Evolutionary conservation across 2,888 invertebrate genomes (phyloP).

Genomic region (Zaprionus bogoriensis): DNA sequence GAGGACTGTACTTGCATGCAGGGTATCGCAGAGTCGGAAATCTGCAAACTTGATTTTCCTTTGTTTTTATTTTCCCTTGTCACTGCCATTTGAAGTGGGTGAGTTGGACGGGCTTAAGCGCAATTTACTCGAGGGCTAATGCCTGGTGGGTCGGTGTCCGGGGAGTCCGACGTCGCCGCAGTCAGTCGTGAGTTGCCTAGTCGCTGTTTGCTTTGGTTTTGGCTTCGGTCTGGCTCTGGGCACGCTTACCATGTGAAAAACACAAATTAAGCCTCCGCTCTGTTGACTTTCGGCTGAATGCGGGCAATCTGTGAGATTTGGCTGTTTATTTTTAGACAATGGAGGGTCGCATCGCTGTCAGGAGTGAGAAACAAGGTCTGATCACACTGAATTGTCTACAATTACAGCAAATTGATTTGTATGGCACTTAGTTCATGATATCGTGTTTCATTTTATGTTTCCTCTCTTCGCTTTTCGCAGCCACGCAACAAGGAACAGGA

Average conservation of each 20-base stretch:
- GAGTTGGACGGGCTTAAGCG: constrained; percentile 1
- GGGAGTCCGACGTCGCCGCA: background rate
- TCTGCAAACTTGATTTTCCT: background rate
- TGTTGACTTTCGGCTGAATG: constrained; percentile 41
- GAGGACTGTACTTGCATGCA: no score
- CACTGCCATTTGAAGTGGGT: constrained; percentile 12
- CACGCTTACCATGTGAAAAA: constrained; percentile 37
- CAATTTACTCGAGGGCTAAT: background rate
- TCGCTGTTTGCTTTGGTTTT: constrained; percentile 4
- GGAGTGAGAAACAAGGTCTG: background rate
- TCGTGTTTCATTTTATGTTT: constrained; percentile 23
- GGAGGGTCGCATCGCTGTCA: background rate
- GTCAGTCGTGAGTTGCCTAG: background rate
- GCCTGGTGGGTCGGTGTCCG: background rate
- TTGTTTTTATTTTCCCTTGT: background rate
- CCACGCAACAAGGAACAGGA: constrained; percentile 95
- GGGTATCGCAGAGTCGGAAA: background rate
- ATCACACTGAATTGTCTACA: constrained; percentile 28
- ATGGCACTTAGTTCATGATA: constrained; percentile 28
- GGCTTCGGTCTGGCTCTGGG: no score
- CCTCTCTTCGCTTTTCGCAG: constrained; percentile 81
- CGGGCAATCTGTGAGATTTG: constrained; percentile 29
- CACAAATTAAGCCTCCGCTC: constrained; percentile 19
- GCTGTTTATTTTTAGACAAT: constrained; percentile 43
- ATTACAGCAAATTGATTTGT: constrained; percentile 51